Conservation (phyloP, 2,797 vertebrate genomes). For the Megaceryle alcyon region DNA sequence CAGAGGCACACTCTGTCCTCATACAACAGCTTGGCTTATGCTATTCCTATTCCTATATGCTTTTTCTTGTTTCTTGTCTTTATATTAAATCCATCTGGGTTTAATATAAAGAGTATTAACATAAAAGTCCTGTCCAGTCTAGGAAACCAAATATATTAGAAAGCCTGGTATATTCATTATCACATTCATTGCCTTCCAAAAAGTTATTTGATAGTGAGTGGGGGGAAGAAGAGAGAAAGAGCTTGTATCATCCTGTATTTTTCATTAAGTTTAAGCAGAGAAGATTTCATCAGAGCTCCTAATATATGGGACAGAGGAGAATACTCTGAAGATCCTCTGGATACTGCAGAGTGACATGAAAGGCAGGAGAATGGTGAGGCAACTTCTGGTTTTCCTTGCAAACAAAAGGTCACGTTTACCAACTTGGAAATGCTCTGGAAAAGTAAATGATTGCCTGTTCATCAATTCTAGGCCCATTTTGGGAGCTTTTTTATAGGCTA, state of each 20-base stretch:
- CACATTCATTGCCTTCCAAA: constrained; percentile 5
- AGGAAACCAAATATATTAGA: neutral
- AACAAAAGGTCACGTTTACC: neutral
- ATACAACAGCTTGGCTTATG: neutral
- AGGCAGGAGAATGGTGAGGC: neutral
- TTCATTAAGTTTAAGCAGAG: constrained; percentile 36
- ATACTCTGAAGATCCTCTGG: neutral
- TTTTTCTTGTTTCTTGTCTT: neutral
- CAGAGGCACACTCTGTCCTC: neutral
- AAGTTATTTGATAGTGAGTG: constrained; percentile 26
- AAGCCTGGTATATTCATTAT: constrained; percentile 60
- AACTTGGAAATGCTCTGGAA: neutral
- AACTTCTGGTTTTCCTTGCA: neutral
- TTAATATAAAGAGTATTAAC: neutral
- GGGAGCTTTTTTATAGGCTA: neutral
- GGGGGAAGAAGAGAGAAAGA: neutral
- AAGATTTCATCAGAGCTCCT: neutral
- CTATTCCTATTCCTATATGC: neutral
- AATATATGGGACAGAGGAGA: neutral
- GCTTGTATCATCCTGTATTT: neutral
- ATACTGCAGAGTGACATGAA: neutral
- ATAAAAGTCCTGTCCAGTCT: neutral
- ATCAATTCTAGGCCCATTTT: neutral
- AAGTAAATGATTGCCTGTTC: neutral
- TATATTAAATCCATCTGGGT: neutral